Evolutionary conservation across 2,888 invertebrate genomes (phyloP), one percentile per base, ranked within the genome.

Genomic region (Nymphalis urticae): DNA sequence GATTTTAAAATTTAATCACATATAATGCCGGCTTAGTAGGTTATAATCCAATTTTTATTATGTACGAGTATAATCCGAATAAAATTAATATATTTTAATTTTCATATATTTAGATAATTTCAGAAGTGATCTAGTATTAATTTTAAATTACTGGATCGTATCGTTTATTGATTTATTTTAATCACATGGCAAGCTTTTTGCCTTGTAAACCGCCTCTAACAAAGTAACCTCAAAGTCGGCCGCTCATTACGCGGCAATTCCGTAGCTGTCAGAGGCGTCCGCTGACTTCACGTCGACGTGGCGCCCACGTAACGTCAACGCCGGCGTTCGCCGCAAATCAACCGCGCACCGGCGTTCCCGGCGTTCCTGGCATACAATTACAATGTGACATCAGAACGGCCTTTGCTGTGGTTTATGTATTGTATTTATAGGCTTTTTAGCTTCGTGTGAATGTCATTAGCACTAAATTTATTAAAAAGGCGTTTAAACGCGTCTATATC

Each of bases 271-370:
- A 73, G 66, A 65, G 64, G 54, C 68, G 70, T 48, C 68, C 70
- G 74, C 73, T 72, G 75, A 71, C 79, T 79, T 77, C 75, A 78
- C 79, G 79, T 58, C 42, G 58, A 19, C 42, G 58, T 78, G 78
- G 79, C 79, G 78, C 72, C 76, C 75, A 74, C 76, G 76, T 75
- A 60, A 72, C 73, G 77, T 78, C 79, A 79, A 76, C 81, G 80
- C 77, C 68, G 73, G 66, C 76, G 79, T 76, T 80, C 78, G 79
- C 83, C 81, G 78, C 79, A 77, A 77, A 80, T 80, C 83, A 80
- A 82, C 84, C 84, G 79, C 77, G 36, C 36, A 75, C 75, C 77
- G 76, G 77, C 75, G 48, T 62, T n/a, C 69, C 51, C 62, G 68
- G 60, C 64, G 60, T 78, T 62, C 71, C 62, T 59, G 54, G 61